Evolutionary conservation across 2,888 invertebrate genomes (phyloP).

Genomic region (Platycheirus rosarum): DNA sequence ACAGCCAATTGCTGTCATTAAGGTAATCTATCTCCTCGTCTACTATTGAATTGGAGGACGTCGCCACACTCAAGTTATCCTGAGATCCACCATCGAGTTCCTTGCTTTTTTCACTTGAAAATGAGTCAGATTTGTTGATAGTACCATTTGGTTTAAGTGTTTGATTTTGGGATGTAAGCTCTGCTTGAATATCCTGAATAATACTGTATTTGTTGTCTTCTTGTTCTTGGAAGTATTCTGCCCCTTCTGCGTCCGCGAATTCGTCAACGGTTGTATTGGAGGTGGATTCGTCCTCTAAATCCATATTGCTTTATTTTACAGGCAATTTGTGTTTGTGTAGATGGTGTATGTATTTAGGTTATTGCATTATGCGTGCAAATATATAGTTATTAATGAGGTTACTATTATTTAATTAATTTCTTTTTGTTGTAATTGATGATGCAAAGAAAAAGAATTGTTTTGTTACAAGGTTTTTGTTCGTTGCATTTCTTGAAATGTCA

Average conservation of each 20-base stretch:
- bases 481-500: conserved; percentile 49
- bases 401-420: conserved; percentile 31
- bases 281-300: conserved; percentile 53
- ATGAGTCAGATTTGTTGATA: conserved; percentile 75
- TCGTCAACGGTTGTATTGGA: conserved; percentile 74
- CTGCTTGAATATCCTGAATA: conserved; percentile 79
- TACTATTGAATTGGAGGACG: conserved; percentile 68
- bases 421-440: conserved; percentile 3
- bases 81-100: conserved; percentile 78
- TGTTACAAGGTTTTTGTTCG: conserved; percentile 38
- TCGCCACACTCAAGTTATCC: conserved; percentile 78
- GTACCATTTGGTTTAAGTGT: conserved; percentile 65
- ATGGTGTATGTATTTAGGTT: neutral
- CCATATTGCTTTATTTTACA: conserved; percentile 27
- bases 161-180: conserved; percentile 75
- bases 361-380: conserved; percentile 49
- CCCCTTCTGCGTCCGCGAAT: conserved; percentile 79
- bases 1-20: conserved; percentile 89
- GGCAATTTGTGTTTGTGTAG: no score
- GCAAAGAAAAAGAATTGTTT: conserved; percentile 55
- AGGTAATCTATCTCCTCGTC: conserved; percentile 85
- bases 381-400: neutral
- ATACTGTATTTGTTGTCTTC: conserved; percentile 79
- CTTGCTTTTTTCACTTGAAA: conserved; percentile 76
- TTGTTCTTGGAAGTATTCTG: conserved; percentile 76